A percentile compares a stretch with the other conserved stretches of the same genome.
These are phyloP conservation scores for Nothoprocta perdicaria DNA, from an alignment of 2,113 vertebrate species.

Conservation along the genomic window DNA sequence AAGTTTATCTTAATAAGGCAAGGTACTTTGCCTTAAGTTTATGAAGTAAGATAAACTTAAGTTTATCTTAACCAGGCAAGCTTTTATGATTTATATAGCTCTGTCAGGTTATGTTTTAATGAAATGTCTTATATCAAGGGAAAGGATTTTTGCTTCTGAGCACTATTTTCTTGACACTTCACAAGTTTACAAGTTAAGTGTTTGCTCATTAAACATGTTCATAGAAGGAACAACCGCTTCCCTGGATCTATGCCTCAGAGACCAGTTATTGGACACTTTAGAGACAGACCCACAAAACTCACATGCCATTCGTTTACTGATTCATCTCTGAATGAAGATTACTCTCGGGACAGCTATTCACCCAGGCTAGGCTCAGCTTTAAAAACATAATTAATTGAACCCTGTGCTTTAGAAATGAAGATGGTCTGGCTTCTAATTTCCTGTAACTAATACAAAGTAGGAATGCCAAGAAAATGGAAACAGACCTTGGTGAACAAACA, in stretches of 20 bases:
- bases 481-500: not conserved
- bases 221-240: not conserved
- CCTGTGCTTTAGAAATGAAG: conserved; percentile 29
- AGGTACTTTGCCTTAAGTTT: no score
- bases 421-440: conserved; percentile 40
- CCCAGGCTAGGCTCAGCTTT: not conserved
- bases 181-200: not conserved
- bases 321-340: not conserved
- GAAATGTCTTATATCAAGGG: not conserved
- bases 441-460: not conserved
- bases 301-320: not conserved
- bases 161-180: not conserved
- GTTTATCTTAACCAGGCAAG: not conserved
- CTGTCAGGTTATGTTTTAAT: not conserved
- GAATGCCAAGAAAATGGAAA: not conserved
- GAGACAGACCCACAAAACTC: not conserved
- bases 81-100: not conserved
- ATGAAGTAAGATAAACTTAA: not conserved
- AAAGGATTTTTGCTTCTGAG: not conserved
- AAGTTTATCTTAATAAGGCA: not conserved
- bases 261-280: not conserved
- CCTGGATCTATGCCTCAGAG: not conserved
- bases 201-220: not conserved
- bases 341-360: not conserved
- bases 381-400: conserved; percentile 21